phyloP scores from a whole-genome alignment of 1,140 invertebrate genomes.

The Procambarus virginalis region DNA sequence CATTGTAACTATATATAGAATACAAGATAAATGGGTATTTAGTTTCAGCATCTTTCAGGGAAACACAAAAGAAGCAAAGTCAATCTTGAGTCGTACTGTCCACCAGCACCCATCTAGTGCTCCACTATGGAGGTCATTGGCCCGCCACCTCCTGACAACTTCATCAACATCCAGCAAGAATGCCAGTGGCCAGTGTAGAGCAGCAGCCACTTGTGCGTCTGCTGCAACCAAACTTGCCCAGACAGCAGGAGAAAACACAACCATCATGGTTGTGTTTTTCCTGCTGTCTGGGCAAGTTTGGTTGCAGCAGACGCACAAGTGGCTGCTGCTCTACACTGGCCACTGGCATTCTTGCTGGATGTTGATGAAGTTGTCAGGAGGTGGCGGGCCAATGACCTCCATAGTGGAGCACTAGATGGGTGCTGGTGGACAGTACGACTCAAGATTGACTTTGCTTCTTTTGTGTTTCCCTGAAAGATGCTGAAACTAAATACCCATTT shows the following conservation, averaged over 20 bases:
- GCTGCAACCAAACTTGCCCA: slow-evolving; percentile 72
- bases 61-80: slow-evolving; percentile 75
- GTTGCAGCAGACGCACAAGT: slow-evolving; percentile 73
- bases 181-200: slow-evolving; percentile 61
- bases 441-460: slow-evolving; percentile 76
- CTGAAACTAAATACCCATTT: too few species aligned
- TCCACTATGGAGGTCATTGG: slow-evolving; percentile 73
- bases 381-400: slow-evolving; percentile 73
- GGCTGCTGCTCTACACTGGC: slow-evolving; percentile 71
- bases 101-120: slow-evolving; percentile 76
- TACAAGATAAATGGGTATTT: too few species aligned
- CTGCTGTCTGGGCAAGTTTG: slow-evolving; percentile 72
- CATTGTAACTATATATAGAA: too few species aligned
- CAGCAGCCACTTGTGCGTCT: slow-evolving; percentile 73
- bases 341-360: slow-evolving; percentile 52
- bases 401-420: slow-evolving; percentile 74
- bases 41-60: slow-evolving; percentile 69
- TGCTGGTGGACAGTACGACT: slow-evolving; percentile 76
- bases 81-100: slow-evolving; percentile 75
- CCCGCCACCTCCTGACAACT: slow-evolving; percentile 67
- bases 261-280: slow-evolving; percentile 69
- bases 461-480: slow-evolving; percentile 72
- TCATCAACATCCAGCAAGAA: slow-evolving; percentile 72
- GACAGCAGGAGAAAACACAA: slow-evolving; percentile 71
- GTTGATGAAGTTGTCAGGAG: slow-evolving; percentile 72